Evolutionary conservation across 2,888 invertebrate genomes (phyloP), one percentile per base, ranked within the genome.

Genomic region (Scotopteryx bipunctaria): DNA sequence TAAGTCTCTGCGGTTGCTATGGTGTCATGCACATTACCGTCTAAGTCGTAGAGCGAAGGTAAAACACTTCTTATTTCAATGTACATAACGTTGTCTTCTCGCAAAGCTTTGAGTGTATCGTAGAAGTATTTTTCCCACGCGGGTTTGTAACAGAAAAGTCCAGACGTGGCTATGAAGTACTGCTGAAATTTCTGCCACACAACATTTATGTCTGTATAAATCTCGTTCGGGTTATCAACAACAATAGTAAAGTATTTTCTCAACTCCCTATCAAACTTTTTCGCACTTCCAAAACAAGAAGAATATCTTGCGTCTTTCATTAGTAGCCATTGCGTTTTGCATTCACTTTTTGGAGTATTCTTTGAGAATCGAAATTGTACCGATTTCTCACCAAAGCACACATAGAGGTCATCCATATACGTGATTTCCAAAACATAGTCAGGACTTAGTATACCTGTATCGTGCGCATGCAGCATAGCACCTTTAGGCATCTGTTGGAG

Each of bases 401-500:
- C 89, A 68, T 92, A 93, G 1, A 95, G 73, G 71, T 94, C 66
- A 0, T 92, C 91, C 51, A 86, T 83, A 63, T 93, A 94, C 0
- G 94, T 95, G 8, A 95, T 64, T 33, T 92, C 83, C 0, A 94
- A 67, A 0, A 94, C 73, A 59, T 91, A 94, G 52, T 94, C 92
- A 0, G 92, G 88, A 17, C 93, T 92, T 17, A 92, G 86, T 1
- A 94, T 68, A 0, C 92, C 93, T 0, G 93, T 92, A 59, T 94
- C 93, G 61, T 95, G 95, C 0, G 91, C 92, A 66, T 95, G 96
- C 0, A 95, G 79, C 0, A 93, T 89, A 0, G 92, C 94, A 0
- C 95, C 96, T 81, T 96, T 96, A 0, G 96, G 96, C 92, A 96
- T 92, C 25, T 74, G 73, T 49, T 91, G 82, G 1, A 96, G 91